Percentiles rank a stretch among this genome's conserved stretches.
These are phyloP conservation scores for Hololepta plana DNA, from an alignment of 2,888 invertebrate species.

Conservation along the genomic window DNA sequence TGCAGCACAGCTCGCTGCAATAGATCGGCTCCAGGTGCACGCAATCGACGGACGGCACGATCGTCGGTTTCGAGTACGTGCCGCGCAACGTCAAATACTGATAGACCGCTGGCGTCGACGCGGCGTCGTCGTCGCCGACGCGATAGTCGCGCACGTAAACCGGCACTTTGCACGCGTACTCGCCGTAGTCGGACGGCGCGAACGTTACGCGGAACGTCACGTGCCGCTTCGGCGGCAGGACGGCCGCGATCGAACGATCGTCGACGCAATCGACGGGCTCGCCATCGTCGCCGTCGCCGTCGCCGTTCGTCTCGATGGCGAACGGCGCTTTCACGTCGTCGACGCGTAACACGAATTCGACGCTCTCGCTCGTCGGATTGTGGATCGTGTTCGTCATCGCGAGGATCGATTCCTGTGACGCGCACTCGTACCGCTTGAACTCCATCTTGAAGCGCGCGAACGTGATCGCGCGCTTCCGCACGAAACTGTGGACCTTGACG, in stretches of 20 bases:
- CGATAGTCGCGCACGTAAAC: constrained; percentile 19
- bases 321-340: constrained; percentile 18
- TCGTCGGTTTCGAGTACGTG: constrained; percentile 13
- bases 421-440: no score
- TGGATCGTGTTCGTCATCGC: constrained; percentile 7
- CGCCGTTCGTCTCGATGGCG: no score
- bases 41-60: constrained; percentile 15
- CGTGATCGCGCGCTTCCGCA: constrained; percentile 1
- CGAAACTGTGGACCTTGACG: constrained; percentile 2
- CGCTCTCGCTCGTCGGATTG: constrained; percentile 11
- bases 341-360: constrained; percentile 16
- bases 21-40: constrained; percentile 22
- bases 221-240: constrained; percentile 14
- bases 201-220: constrained; percentile 16
- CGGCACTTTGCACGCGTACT: constrained; percentile 16
- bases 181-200: constrained; percentile 14
- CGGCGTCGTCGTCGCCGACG: constrained; percentile 13
- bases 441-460: constrained; percentile 10
- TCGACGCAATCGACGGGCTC: no score
- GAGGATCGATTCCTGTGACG: no score
- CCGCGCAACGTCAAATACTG: constrained; percentile 21
- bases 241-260: constrained; percentile 12
- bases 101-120: no score
- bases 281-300: no score
- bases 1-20: no score